These are phyloP conservation scores for Drosophila prolongata DNA, from an alignment of 2,888 invertebrate species.

Conservation along the genomic window DNA sequence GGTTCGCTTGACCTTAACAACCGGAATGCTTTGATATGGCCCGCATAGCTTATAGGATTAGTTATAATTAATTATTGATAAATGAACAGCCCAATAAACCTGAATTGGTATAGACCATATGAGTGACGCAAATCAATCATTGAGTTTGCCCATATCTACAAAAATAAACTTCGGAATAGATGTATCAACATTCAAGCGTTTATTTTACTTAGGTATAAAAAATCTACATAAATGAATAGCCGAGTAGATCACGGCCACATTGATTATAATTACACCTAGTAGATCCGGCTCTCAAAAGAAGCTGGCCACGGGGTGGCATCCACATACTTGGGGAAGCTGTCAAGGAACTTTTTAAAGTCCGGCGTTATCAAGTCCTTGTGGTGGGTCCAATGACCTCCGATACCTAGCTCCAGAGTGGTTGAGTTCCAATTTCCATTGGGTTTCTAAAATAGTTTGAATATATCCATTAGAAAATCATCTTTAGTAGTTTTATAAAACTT, in stretches of 20 bases:
- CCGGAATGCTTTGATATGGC: constrained; percentile 5
- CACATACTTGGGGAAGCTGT: constrained; percentile 86
- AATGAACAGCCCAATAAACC: constrained; percentile 2
- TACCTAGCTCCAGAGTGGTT: constrained; percentile 84
- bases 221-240: constrained; percentile 1
- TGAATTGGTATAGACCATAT: background rate
- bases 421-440: constrained; percentile 64
- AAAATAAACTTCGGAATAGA: constrained; percentile 11
- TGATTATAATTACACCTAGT: constrained; percentile 41
- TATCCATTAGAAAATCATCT: background rate
- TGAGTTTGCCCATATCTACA: constrained; percentile 1
- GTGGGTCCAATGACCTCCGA: constrained; percentile 85
- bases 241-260: too few species aligned
- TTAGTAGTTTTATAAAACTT: background rate
- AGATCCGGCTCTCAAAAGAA: constrained; percentile 83
- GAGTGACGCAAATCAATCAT: constrained; percentile 14
- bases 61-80: constrained; percentile 8
- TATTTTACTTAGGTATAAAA: constrained; percentile 27
- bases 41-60: constrained; percentile 19
- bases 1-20: background rate
- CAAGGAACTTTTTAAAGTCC: constrained; percentile 85
- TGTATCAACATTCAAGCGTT: constrained; percentile 3
- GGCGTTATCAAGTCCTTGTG: constrained; percentile 84
- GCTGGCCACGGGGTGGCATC: constrained; percentile 86
- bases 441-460: constrained; percentile 56